Evolutionary conservation across 92 coral and sea anemone species (phyloP), one percentile per base, ranked within the genome.

Genomic region (Montipora capitata): DNA sequence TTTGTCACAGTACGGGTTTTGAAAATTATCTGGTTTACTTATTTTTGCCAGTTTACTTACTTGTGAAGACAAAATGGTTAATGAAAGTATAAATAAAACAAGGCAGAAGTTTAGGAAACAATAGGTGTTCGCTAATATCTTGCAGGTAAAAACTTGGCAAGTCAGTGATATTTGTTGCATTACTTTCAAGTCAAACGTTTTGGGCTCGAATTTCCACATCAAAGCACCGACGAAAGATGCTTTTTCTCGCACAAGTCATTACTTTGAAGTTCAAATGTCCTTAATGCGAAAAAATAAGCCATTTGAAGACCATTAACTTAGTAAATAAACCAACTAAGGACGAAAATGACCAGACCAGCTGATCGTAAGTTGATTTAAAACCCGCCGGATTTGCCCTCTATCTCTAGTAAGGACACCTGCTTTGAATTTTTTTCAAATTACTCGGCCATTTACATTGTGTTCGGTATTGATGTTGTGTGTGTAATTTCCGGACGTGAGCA

Each of bases 361-460:
- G 95, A 85, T 51, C 40, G 45, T 43, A 57, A 48, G 82, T 74
- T 82, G 80, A 86, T 82, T 75, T 77, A 92, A 92, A 64, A 84
- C 94, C 80, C 78, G 85, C 73, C 87, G 80, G 83, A 68, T 78
- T 83, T 16, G 17, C 38, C 72, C 18, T 44, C 87, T 75, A 92
- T 90, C 98, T 76, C 96, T 44, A 54, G 16, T 79, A n/a, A 14
- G 38, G 85, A 61, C 98, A 95, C 98, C 98, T 95, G 98, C 98
- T 71, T 0, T 3, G 51, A 58, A 70, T 64, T 79, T n/a, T 68
- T 70, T 84, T 91, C 77, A 87, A 95, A 95, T 95, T 95, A 95
- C 94, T 81, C 73, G 68, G 80, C 90, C 86, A 89, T 95, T 89
- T 91, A 74, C 41, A 54, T 88, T 88, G 92, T 94, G 91, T 78